phyloP scores from a whole-genome alignment of 2,888 invertebrate genomes.

The Leptopilina myrica region DNA sequence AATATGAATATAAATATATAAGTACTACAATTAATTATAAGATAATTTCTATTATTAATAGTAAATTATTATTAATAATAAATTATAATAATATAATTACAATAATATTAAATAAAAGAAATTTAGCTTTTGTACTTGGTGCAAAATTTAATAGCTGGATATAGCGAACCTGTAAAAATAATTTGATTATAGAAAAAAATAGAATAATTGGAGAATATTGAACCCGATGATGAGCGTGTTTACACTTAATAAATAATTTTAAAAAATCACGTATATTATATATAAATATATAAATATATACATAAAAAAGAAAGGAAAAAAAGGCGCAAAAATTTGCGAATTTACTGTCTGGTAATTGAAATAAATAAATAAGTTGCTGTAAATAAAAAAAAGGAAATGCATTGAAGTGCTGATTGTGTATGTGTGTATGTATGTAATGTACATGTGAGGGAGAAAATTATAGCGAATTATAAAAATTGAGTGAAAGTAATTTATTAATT shows the following conservation, averaged over 20 bases:
- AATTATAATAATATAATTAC: neutral
- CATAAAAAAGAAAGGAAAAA: too few species aligned
- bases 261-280: constrained; percentile 5
- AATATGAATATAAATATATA: too few species aligned
- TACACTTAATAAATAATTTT: constrained; percentile 5
- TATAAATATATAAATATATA: too few species aligned
- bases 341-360: constrained; percentile 16
- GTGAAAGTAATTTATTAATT: constrained; percentile 34
- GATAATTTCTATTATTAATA: neutral
- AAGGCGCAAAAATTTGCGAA: neutral
- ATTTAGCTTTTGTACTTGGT: constrained; percentile 40
- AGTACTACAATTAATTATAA: neutral
- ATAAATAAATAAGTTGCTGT: constrained; percentile 30
- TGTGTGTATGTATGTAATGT: neutral
- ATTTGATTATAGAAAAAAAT: constrained; percentile 21
- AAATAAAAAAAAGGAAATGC: constrained; percentile 18
- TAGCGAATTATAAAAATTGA: neutral
- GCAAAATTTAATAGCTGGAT: constrained; percentile 54
- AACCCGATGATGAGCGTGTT: constrained; percentile 23
- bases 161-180: constrained; percentile 50
- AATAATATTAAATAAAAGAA: neutral
- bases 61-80: neutral
- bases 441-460: neutral
- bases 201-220: neutral
- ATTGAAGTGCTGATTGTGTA: neutral